A percentile compares a stretch with the other conserved stretches of the same genome.
phyloP scores from a whole-genome alignment of 2,888 invertebrate genomes.

The Volucella zonaria region DNA sequence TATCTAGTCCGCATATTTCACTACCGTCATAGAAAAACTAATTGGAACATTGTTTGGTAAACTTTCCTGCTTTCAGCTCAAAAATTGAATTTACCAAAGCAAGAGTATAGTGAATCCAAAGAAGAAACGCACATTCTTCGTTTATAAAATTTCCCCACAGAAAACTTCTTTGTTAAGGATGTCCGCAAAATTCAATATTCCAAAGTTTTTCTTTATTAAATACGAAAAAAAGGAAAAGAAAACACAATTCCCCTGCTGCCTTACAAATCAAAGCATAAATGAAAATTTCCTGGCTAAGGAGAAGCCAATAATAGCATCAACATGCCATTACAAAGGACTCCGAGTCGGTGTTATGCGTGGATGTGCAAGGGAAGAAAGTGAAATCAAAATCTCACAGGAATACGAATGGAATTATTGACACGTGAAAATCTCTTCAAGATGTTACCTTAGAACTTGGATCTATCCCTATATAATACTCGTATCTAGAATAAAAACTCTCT shows the following conservation, averaged over 20 bases:
- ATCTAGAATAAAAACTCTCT: conserved; percentile 28
- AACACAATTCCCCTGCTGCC: not conserved
- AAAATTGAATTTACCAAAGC: too few species aligned
- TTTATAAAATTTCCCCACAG: too few species aligned
- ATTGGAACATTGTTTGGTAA: too few species aligned
- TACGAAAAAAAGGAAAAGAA: not conserved
- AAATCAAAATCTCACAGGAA: conserved; percentile 63
- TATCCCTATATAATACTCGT: too few species aligned
- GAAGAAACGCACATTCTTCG: too few species aligned
- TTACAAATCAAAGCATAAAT: conserved; percentile 32
- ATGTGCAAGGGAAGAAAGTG: conserved; percentile 26
- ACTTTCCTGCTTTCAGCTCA: too few species aligned
- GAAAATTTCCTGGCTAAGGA: conserved; percentile 26
- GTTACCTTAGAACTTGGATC: not conserved
- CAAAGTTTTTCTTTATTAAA: not conserved
- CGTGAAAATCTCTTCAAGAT: conserved; percentile 54
- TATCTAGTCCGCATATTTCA: too few species aligned
- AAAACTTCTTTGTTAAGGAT: too few species aligned
- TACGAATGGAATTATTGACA: conserved; percentile 64
- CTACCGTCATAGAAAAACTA: too few species aligned
- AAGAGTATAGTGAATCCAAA: too few species aligned
- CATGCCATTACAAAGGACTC: conserved; percentile 20
- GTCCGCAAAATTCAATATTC: conserved; percentile 25
- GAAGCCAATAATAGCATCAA: conserved; percentile 42
- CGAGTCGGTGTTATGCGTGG: not conserved